Evolutionary conservation across 2,888 invertebrate genomes (phyloP).

Genomic region (Scaptomyza parva): DNA sequence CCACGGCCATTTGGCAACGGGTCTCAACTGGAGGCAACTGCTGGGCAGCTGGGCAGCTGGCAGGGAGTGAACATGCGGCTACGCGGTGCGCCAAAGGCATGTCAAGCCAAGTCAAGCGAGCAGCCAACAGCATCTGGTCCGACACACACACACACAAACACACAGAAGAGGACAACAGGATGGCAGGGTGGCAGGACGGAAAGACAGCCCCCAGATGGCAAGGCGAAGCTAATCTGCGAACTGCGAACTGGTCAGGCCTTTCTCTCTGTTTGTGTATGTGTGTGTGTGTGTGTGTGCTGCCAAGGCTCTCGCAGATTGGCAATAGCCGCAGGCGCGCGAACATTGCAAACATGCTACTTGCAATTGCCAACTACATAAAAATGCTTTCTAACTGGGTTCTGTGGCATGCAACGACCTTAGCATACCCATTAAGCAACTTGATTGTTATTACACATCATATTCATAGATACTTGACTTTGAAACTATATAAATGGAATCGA

Average conservation of each 20-base stretch:
- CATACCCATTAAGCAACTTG: conserved; percentile 13
- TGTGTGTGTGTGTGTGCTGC: conserved; percentile 34
- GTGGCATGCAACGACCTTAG: conserved; percentile 6
- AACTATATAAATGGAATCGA: not conserved
- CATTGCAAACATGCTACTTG: conserved; percentile 35
- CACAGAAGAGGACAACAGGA: not conserved
- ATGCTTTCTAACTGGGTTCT: not conserved
- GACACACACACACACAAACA: conserved; percentile 1
- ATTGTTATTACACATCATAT: not conserved
- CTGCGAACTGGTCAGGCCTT: conserved; percentile 55
- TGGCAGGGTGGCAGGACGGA: not conserved
- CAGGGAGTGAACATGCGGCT: conserved; percentile 57
- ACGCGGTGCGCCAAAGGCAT: conserved; percentile 72
- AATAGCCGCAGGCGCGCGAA: conserved; percentile 30
- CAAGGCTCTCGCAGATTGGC: conserved; percentile 49
- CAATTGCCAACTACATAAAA: conserved; percentile 32
- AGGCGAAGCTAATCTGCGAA: conserved; percentile 58
- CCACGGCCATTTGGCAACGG: conserved; percentile 21
- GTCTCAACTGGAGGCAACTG: conserved; percentile 7
- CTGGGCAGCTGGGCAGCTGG: conserved; percentile 6
- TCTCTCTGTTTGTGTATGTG: not conserved
- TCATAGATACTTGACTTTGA: not conserved
- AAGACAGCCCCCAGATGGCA: conserved; percentile 2
- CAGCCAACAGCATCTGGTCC: conserved; percentile 19
- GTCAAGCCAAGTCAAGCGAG: conserved; percentile 64